Base-by-base conservation (phyloP, 2,797 vertebrate species). In the Mormyrus hasselquistii region DNA sequence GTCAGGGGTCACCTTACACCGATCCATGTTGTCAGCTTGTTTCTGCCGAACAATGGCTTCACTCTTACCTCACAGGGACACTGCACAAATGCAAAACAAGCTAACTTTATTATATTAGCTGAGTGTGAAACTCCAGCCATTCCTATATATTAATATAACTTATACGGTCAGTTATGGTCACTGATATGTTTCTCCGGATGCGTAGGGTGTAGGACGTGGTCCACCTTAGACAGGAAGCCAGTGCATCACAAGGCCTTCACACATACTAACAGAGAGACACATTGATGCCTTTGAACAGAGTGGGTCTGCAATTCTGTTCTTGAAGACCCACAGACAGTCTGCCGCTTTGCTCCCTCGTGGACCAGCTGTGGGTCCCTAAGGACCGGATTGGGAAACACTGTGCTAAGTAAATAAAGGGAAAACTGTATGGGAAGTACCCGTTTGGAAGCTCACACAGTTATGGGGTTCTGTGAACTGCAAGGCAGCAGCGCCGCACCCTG, bases 1-100 rank as follows among this genome's bases (percentile, higher is more conserved):
- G 99, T 99, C 90, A 90, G 92, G 90, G 19, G 22, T 59, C 52
- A 44, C 49, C 7, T 4, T 22, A 52, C 9, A 0, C 7, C 1
- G 1, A 79, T 7, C 38, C 38, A 79, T 41, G 16, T n/a, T 44
- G 34, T 79, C 38, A 79, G 38, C 73, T 41, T 8, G 38, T n/a
- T 34, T 19, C 73, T 79, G 10, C 65, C 34, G 25, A 69, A 34
- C 38, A 44, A 19, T 19, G 16, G 34, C 14, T 41, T 79, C 16
- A n/a, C 73, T 79, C 38, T 79, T 19, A 79, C 8, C 34, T 79
- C 38, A 14, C 38, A 79, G 9, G 41, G 38, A 41, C 14, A 79
- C 34, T 79, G 38, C 38, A 19, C 16, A 79, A 19, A 19, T 79
- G 34, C 16, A 41, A 41, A 38, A 19, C 69, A 76, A 69, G 12